Percentiles rank a stretch among this genome's conserved stretches.
Conservation (phyloP, 92 coral and sea anemone genomes). For the Umimayanthus kanabou region DNA sequence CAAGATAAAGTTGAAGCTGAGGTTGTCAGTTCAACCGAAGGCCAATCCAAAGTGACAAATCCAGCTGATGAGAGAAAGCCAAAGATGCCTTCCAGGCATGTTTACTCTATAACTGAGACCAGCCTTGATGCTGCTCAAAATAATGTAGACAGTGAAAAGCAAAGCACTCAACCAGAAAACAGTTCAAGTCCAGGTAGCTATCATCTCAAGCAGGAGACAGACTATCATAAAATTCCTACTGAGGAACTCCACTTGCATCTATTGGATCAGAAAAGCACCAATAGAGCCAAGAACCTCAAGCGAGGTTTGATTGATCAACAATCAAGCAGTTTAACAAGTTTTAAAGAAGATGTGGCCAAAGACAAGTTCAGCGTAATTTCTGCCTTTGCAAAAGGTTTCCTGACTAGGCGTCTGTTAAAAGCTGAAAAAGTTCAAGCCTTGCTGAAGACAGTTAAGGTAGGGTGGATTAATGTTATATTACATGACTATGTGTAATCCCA, state of each 20-base stretch:
- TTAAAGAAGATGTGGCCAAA: conserved; percentile 30
- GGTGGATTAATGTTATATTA: background rate
- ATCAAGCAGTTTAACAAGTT: background rate
- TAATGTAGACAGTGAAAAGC: background rate
- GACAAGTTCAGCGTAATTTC: conserved; percentile 79
- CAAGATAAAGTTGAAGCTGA: conserved; percentile 24
- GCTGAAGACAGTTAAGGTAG: conserved; percentile 86
- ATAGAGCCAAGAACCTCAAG: background rate
- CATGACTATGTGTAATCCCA: too few species aligned
- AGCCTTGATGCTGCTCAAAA: conserved; percentile 46
- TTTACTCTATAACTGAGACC: conserved; percentile 68
- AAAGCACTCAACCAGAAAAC: background rate
- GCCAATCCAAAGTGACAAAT: conserved; percentile 27
- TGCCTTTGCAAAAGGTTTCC: conserved; percentile 90
- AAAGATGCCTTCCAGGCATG: conserved; percentile 64
- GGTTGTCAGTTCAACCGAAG: conserved; percentile 29
- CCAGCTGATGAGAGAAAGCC: conserved; percentile 49
- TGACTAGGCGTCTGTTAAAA: conserved; percentile 79
- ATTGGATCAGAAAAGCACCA: background rate
- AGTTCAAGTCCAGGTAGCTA: background rate
- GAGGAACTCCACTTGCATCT: conserved; percentile 40
- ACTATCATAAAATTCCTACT: conserved; percentile 42
- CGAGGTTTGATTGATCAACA: background rate
- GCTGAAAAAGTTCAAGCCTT: conserved; percentile 79
- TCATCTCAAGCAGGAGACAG: conserved; percentile 15